Conservation (phyloP, 2,113 vertebrate genomes). For the Thamnaconus septentrionalis region DNA sequence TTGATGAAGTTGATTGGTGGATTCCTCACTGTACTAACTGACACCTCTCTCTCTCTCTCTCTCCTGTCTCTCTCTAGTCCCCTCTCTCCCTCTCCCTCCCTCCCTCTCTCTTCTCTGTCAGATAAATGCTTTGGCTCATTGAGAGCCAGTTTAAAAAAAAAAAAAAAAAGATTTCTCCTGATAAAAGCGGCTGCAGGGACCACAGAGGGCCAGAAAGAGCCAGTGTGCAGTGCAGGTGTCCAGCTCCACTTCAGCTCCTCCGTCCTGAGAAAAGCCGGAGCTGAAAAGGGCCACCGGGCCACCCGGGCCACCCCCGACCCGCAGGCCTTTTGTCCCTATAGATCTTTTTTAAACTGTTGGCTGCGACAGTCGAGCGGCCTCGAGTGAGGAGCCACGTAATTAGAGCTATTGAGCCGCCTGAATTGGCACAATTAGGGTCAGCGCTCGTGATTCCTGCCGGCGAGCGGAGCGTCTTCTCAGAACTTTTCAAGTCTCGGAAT, state of each 20-base stretch:
- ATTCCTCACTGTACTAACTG: too few species aligned
- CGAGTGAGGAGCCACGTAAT: conserved; percentile 84
- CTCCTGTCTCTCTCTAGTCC: conserved; percentile 10
- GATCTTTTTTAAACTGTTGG: conserved; percentile 77
- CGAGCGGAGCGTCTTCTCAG: too few species aligned
- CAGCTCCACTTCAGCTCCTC: conserved; percentile 36
- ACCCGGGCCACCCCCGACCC: conserved; percentile 36
- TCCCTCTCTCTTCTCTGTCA: conserved; percentile 36
- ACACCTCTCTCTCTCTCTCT: not conserved
- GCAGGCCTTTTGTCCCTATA: conserved; percentile 50
- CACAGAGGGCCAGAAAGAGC: conserved; percentile 22
- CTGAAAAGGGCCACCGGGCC: conserved; percentile 55
- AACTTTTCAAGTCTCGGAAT: too few species aligned
- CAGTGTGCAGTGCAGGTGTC: conserved; percentile 60
- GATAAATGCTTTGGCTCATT: conserved; percentile 42
- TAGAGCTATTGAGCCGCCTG: conserved; percentile 88
- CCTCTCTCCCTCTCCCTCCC: conserved; percentile 19
- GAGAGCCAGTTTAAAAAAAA: conserved; percentile 25
- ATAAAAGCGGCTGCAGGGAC: conserved; percentile 8
- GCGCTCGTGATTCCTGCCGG: conserved; percentile 75
- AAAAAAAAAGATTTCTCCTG: not conserved
- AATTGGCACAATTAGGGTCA: conserved; percentile 90
- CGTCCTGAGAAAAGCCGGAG: conserved; percentile 28
- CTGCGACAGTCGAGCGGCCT: conserved; percentile 82
- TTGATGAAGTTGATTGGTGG: too few species aligned